These are phyloP conservation scores for Caenorhabditis becei DNA, from an alignment of 2,888 invertebrate species.

Conservation along the genomic window DNA sequence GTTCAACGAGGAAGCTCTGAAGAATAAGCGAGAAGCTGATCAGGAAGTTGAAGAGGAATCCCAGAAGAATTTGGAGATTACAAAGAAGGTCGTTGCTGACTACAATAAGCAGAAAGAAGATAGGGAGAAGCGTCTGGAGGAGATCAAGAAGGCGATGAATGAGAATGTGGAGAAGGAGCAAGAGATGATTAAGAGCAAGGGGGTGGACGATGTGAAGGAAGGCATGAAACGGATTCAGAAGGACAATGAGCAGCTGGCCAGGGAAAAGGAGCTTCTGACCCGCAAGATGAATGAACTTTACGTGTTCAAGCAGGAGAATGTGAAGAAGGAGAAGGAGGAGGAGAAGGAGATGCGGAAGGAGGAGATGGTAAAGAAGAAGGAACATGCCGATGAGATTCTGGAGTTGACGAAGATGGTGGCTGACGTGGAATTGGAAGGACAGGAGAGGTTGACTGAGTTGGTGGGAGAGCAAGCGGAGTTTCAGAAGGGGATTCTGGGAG, in stretches of 20 bases:
- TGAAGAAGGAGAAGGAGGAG: background rate
- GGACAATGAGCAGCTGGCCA: constrained; percentile 4
- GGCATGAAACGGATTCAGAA: background rate
- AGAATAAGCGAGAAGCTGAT: background rate
- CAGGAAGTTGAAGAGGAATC: background rate
- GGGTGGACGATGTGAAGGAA: background rate
- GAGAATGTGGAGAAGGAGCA: background rate
- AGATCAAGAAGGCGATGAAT: background rate
- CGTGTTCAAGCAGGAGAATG: background rate
- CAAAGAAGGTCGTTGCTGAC: background rate
- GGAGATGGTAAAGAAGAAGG: constrained; percentile 1
- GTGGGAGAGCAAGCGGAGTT: background rate
- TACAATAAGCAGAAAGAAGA: background rate
- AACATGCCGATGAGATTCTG: background rate
- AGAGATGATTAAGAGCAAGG: constrained; percentile 2
- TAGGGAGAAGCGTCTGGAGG: background rate
- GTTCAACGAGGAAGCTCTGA: background rate
- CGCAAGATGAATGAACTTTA: background rate
- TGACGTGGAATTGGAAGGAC: background rate
- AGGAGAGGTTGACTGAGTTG: background rate
- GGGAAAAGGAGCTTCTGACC: background rate
- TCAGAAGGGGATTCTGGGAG: background rate
- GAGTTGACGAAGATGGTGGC: background rate
- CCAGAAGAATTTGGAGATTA: background rate
- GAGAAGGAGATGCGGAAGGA: background rate